These are phyloP conservation scores for Harpalus rubripes DNA, from an alignment of 2,888 invertebrate genomes.

Conservation along the genomic window DNA sequence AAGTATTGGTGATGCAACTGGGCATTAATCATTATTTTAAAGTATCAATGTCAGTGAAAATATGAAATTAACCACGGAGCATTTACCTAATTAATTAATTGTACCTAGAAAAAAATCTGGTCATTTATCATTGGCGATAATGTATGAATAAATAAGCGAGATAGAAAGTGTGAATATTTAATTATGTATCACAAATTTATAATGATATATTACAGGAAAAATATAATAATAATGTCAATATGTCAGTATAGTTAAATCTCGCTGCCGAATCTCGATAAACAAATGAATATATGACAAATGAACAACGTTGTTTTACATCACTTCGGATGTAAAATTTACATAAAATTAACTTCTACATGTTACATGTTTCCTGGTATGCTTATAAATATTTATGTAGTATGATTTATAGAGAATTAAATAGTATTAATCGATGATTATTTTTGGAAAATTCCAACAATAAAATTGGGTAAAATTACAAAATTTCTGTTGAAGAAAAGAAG, in stretches of 20 bases:
- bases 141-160: background rate
- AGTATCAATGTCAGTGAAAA: too few species aligned
- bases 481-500: background rate
- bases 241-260: constrained; percentile 31
- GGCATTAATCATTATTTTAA: too few species aligned
- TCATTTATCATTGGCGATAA: background rate
- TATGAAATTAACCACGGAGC: too few species aligned
- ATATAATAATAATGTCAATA: constrained; percentile 39
- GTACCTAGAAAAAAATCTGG: background rate
- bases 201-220: constrained; percentile 44
- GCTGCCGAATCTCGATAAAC: constrained; percentile 22
- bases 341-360: constrained; percentile 24
- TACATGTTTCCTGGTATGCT: constrained; percentile 22
- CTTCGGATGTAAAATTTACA: constrained; percentile 48
- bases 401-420: constrained; percentile 38
- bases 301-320: constrained; percentile 45
- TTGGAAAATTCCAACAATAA: constrained; percentile 2
- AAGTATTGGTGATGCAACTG: too few species aligned
- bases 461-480: background rate
- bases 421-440: constrained; percentile 21
- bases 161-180: constrained; percentile 45
- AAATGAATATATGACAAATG: constrained; percentile 50
- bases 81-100: background rate
- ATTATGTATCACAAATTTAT: constrained; percentile 26
- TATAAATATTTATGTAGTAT: constrained; percentile 42